phyloP scores from a whole-genome alignment of 2,113 vertebrate species.

The Nothocercus julius region DNA sequence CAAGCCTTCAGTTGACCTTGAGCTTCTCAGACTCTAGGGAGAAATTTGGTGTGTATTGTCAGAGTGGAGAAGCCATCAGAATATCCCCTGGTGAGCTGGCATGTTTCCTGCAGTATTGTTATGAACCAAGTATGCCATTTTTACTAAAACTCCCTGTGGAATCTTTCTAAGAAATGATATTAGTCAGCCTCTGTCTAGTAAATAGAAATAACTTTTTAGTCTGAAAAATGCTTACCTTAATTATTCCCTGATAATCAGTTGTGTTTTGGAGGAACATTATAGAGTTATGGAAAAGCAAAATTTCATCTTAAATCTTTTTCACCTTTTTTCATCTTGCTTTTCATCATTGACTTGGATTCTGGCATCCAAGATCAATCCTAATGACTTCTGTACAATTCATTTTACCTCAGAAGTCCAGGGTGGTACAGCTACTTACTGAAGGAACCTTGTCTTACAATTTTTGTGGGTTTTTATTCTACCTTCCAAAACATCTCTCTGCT shows the following conservation, averaged over 20 bases:
- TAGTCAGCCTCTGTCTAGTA: not conserved
- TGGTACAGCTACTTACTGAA: not conserved
- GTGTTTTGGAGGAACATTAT: not conserved
- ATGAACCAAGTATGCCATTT: not conserved
- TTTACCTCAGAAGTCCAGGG: not conserved
- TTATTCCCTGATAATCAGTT: not conserved
- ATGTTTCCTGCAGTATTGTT: not conserved
- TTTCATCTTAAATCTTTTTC: not conserved
- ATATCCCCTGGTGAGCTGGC: not conserved
- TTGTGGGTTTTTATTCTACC: not conserved
- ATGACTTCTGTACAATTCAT: not conserved
- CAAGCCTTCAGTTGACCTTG: not conserved
- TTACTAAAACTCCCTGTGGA: not conserved
- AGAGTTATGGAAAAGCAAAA: accelerated
- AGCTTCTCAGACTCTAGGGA: not conserved
- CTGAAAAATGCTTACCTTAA: not conserved
- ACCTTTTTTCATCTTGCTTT: not conserved
- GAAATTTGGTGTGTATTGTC: not conserved
- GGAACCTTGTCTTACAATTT: not conserved
- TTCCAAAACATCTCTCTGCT: not conserved
- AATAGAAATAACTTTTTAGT: not conserved
- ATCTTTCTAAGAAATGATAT: not conserved
- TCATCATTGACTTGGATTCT: not conserved
- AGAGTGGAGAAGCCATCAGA: not conserved
- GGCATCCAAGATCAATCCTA: not conserved